phyloP scores from a whole-genome alignment of 2,113 vertebrate genomes.

The Grallaria varia region DNA sequence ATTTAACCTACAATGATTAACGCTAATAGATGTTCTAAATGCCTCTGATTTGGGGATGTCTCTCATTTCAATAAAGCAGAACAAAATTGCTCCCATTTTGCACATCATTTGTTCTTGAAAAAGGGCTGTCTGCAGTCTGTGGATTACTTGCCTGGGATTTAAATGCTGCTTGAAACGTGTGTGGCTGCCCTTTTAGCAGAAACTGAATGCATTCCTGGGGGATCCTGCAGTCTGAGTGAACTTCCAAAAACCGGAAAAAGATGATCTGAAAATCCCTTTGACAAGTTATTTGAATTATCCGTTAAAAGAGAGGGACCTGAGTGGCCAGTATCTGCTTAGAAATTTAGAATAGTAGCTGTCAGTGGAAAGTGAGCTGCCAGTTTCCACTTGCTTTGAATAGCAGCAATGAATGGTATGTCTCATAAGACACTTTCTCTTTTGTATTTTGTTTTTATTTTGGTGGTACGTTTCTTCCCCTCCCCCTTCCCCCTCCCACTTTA shows the following conservation, averaged over 20 bases:
- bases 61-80: constrained; percentile 24
- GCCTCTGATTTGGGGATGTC: not conserved
- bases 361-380: not conserved
- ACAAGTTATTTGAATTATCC: not conserved
- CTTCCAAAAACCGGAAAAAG: not conserved
- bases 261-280: not conserved
- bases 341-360: not conserved
- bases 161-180: not conserved
- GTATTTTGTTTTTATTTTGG: not conserved
- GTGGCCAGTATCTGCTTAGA: not conserved
- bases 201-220: not conserved
- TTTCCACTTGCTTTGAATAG: not conserved
- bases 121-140: not conserved
- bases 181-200: not conserved
- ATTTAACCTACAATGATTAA: constrained; percentile 68
- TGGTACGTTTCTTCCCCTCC: not conserved
- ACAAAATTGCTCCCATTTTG: not conserved
- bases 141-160: not conserved
- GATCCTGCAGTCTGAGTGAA: not conserved
- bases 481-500: not conserved
- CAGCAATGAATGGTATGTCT: not conserved
- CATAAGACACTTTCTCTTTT: not conserved
- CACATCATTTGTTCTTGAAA: not conserved
- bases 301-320: not conserved
- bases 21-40: constrained; percentile 75